These are phyloP conservation scores for Cactoblastis cactorum DNA, from an alignment of 2,888 invertebrate species.

Conservation along the genomic window DNA sequence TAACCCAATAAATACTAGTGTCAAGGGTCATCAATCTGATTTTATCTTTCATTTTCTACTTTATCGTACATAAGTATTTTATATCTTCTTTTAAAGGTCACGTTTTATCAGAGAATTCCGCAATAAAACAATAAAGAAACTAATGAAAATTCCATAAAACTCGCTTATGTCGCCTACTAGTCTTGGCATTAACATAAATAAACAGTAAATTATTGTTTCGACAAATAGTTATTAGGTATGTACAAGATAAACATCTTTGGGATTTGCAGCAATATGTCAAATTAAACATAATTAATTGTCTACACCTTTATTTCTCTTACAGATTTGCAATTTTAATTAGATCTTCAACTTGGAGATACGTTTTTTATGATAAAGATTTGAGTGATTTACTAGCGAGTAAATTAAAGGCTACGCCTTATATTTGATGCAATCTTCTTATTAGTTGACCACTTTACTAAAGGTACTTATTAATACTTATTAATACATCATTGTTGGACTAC, in stretches of 20 bases:
- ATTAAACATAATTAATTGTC: conserved; percentile 54
- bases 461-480: too few species aligned
- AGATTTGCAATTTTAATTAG: conserved; percentile 28
- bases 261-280: conserved; percentile 58
- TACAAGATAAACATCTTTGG: conserved; percentile 42
- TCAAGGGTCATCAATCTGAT: neutral
- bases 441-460: too few species aligned
- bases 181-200: conserved; percentile 62
- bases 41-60: neutral
- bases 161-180: conserved; percentile 58
- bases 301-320: conserved; percentile 40
- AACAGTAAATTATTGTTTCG: conserved; percentile 66
- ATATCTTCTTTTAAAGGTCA: conserved; percentile 12
- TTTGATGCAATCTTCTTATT: too few species aligned
- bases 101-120: conserved; percentile 35
- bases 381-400: too few species aligned
- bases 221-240: conserved; percentile 69
- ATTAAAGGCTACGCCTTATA: too few species aligned
- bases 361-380: conserved; percentile 9
- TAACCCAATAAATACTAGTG: too few species aligned
- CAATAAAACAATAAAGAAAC: conserved; percentile 64
- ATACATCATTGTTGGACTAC: too few species aligned
- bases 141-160: conserved; percentile 70
- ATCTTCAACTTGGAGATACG: neutral
- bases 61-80: too few species aligned